phyloP scores from a whole-genome alignment of 2,888 invertebrate species.

The Pedicia rivosa region DNA sequence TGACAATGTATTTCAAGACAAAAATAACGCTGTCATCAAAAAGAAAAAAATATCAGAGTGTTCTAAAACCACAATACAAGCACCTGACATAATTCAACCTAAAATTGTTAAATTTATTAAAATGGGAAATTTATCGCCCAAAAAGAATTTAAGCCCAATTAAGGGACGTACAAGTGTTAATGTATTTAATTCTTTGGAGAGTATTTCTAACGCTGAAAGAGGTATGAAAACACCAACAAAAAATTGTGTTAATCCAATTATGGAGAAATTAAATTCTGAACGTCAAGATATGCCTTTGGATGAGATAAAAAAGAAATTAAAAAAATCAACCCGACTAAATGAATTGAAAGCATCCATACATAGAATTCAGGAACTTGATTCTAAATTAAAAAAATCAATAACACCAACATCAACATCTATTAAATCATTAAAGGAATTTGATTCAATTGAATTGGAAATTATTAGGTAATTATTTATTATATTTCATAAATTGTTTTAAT shows the following conservation, averaged over 20 bases:
- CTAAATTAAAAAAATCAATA: constrained; percentile 28
- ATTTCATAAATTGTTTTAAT: too few species aligned
- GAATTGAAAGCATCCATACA: constrained; percentile 53
- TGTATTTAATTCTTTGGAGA: constrained; percentile 18
- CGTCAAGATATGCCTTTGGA: constrained; percentile 47
- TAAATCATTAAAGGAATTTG: constrained; percentile 43
- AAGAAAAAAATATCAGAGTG: constrained; percentile 18
- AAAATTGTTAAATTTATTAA: constrained; percentile 27
- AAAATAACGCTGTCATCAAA: constrained; percentile 21
- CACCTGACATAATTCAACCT: constrained; percentile 13
- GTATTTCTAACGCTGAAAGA: constrained; percentile 20
- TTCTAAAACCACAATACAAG: constrained; percentile 8
- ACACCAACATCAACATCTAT: neutral
- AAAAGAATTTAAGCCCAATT: constrained; percentile 18
- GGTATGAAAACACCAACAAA: constrained; percentile 21
- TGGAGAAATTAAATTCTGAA: constrained; percentile 31
- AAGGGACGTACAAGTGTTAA: constrained; percentile 4
- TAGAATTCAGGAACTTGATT: constrained; percentile 46
- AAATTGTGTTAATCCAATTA: constrained; percentile 11
- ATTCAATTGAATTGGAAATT: constrained; percentile 60
- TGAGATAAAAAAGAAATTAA: constrained; percentile 50
- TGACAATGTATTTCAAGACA: neutral
- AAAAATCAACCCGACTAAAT: constrained; percentile 48
- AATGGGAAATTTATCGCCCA: constrained; percentile 26
- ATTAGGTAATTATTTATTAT: constrained; percentile 36